phyloP scores from a whole-genome alignment of 2,113 vertebrate genomes.

The Gobiocypris rarus region DNA sequence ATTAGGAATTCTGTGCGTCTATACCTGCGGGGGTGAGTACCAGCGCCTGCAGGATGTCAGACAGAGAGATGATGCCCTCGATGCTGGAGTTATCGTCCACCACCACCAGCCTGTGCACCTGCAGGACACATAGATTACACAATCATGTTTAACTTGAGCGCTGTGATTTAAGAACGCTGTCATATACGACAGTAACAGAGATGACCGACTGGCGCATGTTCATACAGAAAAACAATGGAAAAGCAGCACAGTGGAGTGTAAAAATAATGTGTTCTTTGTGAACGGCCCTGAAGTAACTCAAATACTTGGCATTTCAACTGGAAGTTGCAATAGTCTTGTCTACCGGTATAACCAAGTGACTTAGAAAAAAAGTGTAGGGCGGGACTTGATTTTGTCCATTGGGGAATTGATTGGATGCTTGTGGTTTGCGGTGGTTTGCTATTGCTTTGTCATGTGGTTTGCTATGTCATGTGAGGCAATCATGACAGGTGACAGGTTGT shows the following conservation, averaged over 20 bases:
- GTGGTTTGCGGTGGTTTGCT: too few relatives aligned
- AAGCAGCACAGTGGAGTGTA: not conserved
- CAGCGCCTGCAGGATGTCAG: conserved; percentile 96
- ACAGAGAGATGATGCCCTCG: conserved; percentile 96
- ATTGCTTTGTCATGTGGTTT: too few relatives aligned
- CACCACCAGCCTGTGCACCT: conserved; percentile 98
- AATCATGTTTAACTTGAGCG: not conserved
- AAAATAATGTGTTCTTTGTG: not conserved
- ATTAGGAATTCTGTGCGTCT: conserved; percentile 68
- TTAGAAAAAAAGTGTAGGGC: too few relatives aligned
- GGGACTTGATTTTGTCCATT: too few relatives aligned
- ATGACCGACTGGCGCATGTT: not conserved
- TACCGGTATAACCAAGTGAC: too few relatives aligned
- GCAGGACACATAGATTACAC: not conserved
- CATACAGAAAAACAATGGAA: not conserved
- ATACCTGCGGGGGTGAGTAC: conserved; percentile 97
- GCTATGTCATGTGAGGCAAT: too few relatives aligned
- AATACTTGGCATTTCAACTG: not conserved
- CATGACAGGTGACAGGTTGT: too few relatives aligned
- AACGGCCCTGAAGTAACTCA: not conserved
- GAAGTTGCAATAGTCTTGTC: too few relatives aligned
- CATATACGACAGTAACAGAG: not conserved
- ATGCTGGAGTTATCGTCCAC: conserved; percentile 91
- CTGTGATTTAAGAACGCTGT: not conserved
- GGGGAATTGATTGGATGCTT: too few relatives aligned